Evolutionary conservation across 2,888 invertebrate species (phyloP), one percentile per base, ranked within the genome.

Genomic region (Augochlorella aurata): DNA sequence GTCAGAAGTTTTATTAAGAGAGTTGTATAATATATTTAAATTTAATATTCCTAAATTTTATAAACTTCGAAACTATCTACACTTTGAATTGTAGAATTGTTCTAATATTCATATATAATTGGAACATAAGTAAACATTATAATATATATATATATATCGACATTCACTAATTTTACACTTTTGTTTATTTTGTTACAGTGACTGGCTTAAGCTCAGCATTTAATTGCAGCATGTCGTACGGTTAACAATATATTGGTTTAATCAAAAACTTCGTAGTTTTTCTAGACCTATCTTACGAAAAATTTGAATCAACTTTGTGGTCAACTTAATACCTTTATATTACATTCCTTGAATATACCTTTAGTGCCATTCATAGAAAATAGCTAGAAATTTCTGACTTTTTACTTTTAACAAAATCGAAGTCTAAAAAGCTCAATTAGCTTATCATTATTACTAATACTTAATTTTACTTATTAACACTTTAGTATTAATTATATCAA

Each of bases 141-240:
- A 74, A 74, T 79, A 79, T 77, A 67, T 16, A 74, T 79, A 79
- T 77, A 67, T 16, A 49, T 44, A 78, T 86, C 80, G 75, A 80
- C 14, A 54, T 54, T 67, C 49, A 45, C 66, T 66, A 50, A 81
- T 47, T 77, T 74, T 75, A 9, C 38, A 79, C 85, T 82, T 86
- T 72, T 79, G 61, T 66, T 82, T 88, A 77, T 79, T 89, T 89
- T 92, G 90, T 93, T 90, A 84, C 93, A 93, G 93, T 93, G 92
- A 91, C 93, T 89, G 92, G 92, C 87, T 92, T 93, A 90, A 92
- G 92, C 85, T 93, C 93, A 84, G 93, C 92, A 89, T 93, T 93
- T 92, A 93, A 92, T 86, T 93, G 92, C 91, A 93, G 92, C 90
- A 92, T 92, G 90, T 93, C 93, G 74, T 90, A 90, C 82, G 88